Conservation (phyloP, 2,797 vertebrate genomes). For the Clarias laeviceps region DNA sequence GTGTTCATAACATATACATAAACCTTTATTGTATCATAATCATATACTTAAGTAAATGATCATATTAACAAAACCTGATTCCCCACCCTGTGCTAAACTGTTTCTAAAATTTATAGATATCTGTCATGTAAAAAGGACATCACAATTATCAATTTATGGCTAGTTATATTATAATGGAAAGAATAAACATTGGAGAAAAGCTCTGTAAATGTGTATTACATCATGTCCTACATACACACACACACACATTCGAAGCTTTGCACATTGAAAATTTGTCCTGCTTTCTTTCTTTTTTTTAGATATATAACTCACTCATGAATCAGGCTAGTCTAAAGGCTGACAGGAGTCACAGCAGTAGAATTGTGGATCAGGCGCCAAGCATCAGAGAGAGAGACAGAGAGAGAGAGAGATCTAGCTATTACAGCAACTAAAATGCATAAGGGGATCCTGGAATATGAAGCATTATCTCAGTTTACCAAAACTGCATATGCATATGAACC, state of each 20-base stretch:
- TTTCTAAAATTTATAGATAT: background rate
- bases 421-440: background rate
- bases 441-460: background rate
- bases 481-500: background rate
- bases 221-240: background rate
- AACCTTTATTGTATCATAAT: background rate
- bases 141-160: background rate
- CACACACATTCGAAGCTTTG: background rate
- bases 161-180: background rate
- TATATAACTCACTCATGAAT: background rate
- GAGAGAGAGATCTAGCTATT: background rate
- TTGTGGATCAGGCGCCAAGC: background rate
- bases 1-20: constrained; percentile 9
- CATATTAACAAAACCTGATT: background rate
- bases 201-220: background rate
- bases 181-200: background rate
- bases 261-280: background rate
- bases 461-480: background rate
- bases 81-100: background rate
- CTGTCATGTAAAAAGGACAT: background rate
- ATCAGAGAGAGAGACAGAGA: background rate
- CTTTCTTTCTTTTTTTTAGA: too few species aligned
- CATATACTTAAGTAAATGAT: background rate
- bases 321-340: background rate
- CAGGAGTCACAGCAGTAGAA: background rate